Evolutionary conservation across 2,888 invertebrate species (phyloP).

Genomic region (Crocallis elinguaria): DNA sequence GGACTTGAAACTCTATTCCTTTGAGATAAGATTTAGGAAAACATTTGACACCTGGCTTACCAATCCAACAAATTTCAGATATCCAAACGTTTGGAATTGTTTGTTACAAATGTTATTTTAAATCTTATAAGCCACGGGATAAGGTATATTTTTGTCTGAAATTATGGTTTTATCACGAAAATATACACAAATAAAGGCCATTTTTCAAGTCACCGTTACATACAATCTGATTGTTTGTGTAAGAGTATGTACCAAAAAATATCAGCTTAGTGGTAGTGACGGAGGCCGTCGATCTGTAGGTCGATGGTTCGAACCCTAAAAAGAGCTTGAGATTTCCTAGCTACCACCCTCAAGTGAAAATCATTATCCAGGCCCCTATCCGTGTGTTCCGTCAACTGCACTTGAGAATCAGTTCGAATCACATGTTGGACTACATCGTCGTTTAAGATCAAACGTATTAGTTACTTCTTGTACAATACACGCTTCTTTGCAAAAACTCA

Average conservation of each 20-base stretch:
- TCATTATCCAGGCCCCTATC: too few species aligned
- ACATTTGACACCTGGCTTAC: background rate
- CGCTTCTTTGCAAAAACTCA: too few species aligned
- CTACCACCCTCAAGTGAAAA: too few species aligned
- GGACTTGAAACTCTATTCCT: slow-evolving; percentile 2
- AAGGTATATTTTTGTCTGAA: slow-evolving; percentile 1
- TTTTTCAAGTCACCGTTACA: slow-evolving; percentile 22
- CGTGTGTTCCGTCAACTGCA: too few species aligned
- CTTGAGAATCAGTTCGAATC: too few species aligned
- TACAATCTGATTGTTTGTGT: slow-evolving; percentile 16
- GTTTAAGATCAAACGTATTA: too few species aligned
- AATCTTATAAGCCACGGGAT: background rate
- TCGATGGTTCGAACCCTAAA: too few species aligned
- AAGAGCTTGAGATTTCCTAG: too few species aligned
- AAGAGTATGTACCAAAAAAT: background rate
- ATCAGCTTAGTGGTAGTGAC: too few species aligned
- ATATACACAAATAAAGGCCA: slow-evolving; percentile 26
- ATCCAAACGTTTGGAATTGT: slow-evolving; percentile 2
- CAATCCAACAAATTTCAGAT: background rate
- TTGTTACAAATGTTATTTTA: background rate
- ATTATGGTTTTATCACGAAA: slow-evolving; percentile 12
- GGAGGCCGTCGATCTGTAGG: too few species aligned
- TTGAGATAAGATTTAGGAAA: background rate
- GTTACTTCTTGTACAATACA: too few species aligned
- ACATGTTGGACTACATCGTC: too few species aligned